A percentile compares a stretch with the other conserved stretches of the same genome.
Conservation (phyloP, 2,797 vertebrate species). For the Borostomias antarcticus region DNA sequence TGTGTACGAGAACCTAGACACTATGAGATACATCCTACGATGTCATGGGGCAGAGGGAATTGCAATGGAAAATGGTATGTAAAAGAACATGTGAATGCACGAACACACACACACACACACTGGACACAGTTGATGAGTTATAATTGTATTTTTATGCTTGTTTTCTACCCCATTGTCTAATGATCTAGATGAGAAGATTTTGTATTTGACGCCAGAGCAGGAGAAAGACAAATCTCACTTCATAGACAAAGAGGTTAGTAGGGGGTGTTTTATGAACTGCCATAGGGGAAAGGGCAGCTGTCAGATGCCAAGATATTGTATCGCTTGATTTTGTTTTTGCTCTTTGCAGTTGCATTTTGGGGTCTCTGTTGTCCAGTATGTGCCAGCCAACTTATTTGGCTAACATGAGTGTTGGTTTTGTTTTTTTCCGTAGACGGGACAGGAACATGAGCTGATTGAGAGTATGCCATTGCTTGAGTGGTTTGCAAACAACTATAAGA, state of each 20-base stretch:
- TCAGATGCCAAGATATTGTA: not conserved
- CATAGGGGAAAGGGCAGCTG: not conserved
- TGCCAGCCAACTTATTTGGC: not conserved
- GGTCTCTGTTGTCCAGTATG: not conserved
- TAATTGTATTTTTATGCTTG: not conserved
- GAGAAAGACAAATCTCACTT: constrained; percentile 92
- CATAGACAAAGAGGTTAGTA: constrained; percentile 87
- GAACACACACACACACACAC: not conserved
- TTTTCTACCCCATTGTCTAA: not conserved
- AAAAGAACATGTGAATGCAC: not conserved
- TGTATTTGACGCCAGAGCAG: constrained; percentile 88
- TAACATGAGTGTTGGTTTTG: not conserved
- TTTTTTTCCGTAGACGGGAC: constrained; percentile 76
- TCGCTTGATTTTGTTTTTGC: too few relatives aligned
- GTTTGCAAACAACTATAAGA: constrained; percentile 92
- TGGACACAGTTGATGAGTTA: not conserved
- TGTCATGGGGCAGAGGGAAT: constrained; percentile 85
- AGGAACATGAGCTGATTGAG: constrained; percentile 88
- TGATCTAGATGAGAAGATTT: constrained; percentile 82
- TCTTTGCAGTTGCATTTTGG: not conserved
- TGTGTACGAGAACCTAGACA: constrained; percentile 89
- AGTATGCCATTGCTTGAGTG: constrained; percentile 90
- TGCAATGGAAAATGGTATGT: constrained; percentile 41
- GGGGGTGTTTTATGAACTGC: not conserved
- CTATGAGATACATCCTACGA: constrained; percentile 88